A percentile compares a stretch with the other conserved stretches of the same genome.
These are phyloP conservation scores for Artemia franciscana DNA, from an alignment of 1,140 invertebrate species.

Conservation along the genomic window DNA sequence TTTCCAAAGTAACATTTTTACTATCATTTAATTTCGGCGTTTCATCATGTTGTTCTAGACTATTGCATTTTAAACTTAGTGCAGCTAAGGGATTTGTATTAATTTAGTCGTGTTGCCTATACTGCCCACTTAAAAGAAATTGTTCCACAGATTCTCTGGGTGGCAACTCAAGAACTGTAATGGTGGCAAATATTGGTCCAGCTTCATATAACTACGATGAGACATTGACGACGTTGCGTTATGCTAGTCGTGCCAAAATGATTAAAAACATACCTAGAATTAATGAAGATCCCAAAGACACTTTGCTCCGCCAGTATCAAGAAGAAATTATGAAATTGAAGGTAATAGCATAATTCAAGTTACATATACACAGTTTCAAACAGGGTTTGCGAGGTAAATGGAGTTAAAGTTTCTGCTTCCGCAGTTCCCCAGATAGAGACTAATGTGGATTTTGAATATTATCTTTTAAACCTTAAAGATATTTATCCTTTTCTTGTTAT, in stretches of 20 bases:
- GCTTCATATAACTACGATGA: constrained; percentile 88
- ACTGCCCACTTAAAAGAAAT: too few relatives aligned
- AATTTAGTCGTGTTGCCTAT: too few relatives aligned
- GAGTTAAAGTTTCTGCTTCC: not conserved
- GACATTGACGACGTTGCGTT: constrained; percentile 70
- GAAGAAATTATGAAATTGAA: constrained; percentile 46
- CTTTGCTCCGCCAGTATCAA: constrained; percentile 62
- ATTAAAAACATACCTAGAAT: constrained; percentile 89
- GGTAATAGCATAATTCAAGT: constrained; percentile 12
- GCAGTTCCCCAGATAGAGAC: not conserved
- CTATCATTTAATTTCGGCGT: too few relatives aligned
- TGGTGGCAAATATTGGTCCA: constrained; percentile 92
- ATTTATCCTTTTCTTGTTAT: too few relatives aligned
- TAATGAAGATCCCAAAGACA: constrained; percentile 88
- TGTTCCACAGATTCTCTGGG: constrained; percentile 78
- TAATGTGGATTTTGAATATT: not conserved
- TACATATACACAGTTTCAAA: too few relatives aligned
- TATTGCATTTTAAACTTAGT: too few relatives aligned
- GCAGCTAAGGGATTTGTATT: too few relatives aligned
- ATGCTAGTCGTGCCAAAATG: constrained; percentile 77
- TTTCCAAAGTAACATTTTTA: too few relatives aligned
- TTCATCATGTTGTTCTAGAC: too few relatives aligned
- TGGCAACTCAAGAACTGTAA: constrained; percentile 86
- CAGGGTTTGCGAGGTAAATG: constrained; percentile 15
- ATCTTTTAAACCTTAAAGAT: constrained; percentile 6